Base-by-base conservation (phyloP, 2,113 vertebrate species). In the Silurus asotus region DNA sequence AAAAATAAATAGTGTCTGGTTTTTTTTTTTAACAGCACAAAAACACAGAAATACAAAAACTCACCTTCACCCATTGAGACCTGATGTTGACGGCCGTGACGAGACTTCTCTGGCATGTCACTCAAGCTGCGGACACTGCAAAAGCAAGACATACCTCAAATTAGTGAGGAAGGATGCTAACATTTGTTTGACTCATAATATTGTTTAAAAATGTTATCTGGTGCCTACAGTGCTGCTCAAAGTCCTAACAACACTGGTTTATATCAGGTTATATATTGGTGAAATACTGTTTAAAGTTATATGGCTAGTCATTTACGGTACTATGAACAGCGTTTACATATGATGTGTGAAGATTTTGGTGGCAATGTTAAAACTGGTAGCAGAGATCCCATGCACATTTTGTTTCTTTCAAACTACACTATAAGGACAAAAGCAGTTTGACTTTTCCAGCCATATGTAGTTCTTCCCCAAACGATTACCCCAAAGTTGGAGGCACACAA, bases 21-120 rank as follows among this genome's bases (percentile, higher is more conserved):
- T 37, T 28, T 28, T 15, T 6, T 59, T 28, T 58, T 19, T 25
- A 28, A 15, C 7, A 23, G 59, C 23, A 25, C 14, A 69, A 62
- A 9, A 69, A 25, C 13, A 51, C 15, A 1, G 51, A 56, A 51
- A 23, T 53, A 51, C 11, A 58, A 13, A 13, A n/a, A 14, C 91
- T 93, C 93, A 96, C 95, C 95, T 95, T 96, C 95, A 93, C 94
- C 94, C 95, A 95, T 95, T 87, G 91, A 92, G 90, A 88, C 92
- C 92, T 92, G 93, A 87, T 93, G 88, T 80, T 92, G 91, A 92
- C 90, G 91, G 92, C 82, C 87, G 90, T 90, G 90, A 82, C 87
- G 91, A 89, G 93, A 93, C 86, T 91, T 93, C 91, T 95, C 94
- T 92, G 94, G 95, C 95, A 95, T 96, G 93, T 91, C 94, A 93